These are phyloP conservation scores for Himalopsyche tibetana DNA, from an alignment of 2,888 invertebrate genomes.

Conservation along the genomic window DNA sequence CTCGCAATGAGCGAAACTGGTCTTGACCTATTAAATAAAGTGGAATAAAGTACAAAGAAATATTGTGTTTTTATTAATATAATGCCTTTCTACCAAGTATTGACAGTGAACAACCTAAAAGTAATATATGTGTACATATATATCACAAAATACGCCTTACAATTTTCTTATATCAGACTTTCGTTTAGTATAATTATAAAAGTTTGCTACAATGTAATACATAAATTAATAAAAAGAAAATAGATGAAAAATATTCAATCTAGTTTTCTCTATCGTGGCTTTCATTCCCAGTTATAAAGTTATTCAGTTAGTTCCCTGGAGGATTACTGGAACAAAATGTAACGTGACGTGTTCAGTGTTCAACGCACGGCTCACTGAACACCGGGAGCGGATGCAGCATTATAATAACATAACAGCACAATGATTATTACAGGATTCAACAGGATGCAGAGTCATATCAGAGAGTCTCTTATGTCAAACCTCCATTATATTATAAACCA, in stretches of 20 bases:
- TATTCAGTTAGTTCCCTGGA: slow-evolving; percentile 6
- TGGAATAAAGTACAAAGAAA: too few species aligned
- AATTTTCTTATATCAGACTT: too few species aligned
- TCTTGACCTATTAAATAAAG: too few species aligned
- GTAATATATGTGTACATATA: too few species aligned
- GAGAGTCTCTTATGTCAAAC: background rate
- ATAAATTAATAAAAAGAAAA: background rate
- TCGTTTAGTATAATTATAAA: too few species aligned
- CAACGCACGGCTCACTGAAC: background rate
- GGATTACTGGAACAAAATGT: background rate
- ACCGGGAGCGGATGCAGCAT: background rate
- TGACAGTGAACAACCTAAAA: too few species aligned
- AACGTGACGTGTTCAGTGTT: slow-evolving; percentile 11
- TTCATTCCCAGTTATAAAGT: background rate
- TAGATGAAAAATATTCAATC: background rate
- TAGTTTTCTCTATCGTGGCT: background rate
- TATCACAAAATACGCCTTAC: too few species aligned
- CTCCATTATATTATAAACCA: background rate
- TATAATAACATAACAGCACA: background rate
- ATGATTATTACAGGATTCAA: slow-evolving; percentile 3
- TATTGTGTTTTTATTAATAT: too few species aligned
- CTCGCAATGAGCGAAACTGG: too few species aligned
- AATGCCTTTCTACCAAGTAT: too few species aligned
- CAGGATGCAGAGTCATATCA: background rate
- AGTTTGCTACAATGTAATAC: background rate